Conservation (phyloP, 2,888 invertebrate genomes). For the Coelopa pilipes region DNA sequence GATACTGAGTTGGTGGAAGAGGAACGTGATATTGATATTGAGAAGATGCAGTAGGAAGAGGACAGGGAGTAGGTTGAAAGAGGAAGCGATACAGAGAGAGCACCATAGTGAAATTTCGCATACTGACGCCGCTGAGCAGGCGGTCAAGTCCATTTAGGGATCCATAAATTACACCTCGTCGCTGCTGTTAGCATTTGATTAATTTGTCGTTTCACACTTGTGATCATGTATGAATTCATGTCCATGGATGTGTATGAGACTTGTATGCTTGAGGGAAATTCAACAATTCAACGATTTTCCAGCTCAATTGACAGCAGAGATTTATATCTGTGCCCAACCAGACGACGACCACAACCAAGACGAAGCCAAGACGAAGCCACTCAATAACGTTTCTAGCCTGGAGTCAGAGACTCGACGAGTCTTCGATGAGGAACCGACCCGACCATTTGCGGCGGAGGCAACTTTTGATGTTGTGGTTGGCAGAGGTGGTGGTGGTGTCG, state of each 20-base stretch:
- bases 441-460: not conserved
- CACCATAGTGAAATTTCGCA: not conserved
- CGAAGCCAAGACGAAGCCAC: slow-evolving; percentile 22
- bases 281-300: slow-evolving; percentile 16
- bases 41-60: no score
- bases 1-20: no score
- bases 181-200: slow-evolving; percentile 18
- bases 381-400: slow-evolving; percentile 36
- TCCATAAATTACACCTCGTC: no score
- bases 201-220: slow-evolving; percentile 16
- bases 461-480: not conserved
- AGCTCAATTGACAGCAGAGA: not conserved
- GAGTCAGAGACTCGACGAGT: slow-evolving; percentile 11
- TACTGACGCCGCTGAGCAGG: no score
- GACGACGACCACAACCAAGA: not conserved
- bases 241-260: no score
- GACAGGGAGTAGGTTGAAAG: no score
- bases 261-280: not conserved
- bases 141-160: no score
- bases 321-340: not conserved
- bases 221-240: no score
- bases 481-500: not conserved
- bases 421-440: not conserved
- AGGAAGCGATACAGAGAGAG: not conserved
- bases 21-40: no score